A percentile compares a stretch with the other conserved stretches of the same genome.
These are phyloP conservation scores for Papilio dardanus DNA, from an alignment of 1,140 invertebrate species.

Conservation along the genomic window DNA sequence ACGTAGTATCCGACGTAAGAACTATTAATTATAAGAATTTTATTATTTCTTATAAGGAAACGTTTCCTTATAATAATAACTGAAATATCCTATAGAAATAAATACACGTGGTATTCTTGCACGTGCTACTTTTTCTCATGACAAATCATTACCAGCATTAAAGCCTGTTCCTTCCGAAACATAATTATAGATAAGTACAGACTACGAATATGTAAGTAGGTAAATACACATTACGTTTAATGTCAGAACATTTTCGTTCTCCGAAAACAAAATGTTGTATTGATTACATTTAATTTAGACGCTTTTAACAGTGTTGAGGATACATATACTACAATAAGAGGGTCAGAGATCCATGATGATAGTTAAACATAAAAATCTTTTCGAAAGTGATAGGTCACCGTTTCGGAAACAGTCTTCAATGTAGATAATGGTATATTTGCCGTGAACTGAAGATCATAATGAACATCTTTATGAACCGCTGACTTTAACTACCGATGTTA, in stretches of 20 bases:
- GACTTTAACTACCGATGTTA: no score
- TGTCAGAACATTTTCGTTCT: not conserved
- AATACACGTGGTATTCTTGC: not conserved
- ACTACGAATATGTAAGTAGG: not conserved
- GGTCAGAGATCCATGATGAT: no score
- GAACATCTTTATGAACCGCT: no score
- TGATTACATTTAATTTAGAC: not conserved
- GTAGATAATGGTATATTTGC: no score
- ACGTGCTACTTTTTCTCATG: not conserved
- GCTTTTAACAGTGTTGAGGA: not conserved
- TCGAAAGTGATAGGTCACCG: not conserved
- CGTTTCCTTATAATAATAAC: not conserved
- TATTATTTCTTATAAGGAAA: not conserved
- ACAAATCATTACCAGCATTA: conserved; percentile 1
- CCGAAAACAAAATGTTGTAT: not conserved
- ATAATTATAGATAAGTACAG: conserved; percentile 13
- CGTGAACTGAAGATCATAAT: no score
- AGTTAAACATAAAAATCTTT: not conserved
- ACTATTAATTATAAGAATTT: no score
- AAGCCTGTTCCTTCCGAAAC: not conserved
- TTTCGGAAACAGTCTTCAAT: no score
- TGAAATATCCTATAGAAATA: not conserved
- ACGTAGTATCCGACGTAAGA: no score
- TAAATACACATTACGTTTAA: not conserved
- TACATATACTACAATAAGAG: not conserved